Evolutionary conservation across 1,140 invertebrate genomes (phyloP), one percentile per base, ranked within the genome.

Genomic region (Mercenaria mercenaria): DNA sequence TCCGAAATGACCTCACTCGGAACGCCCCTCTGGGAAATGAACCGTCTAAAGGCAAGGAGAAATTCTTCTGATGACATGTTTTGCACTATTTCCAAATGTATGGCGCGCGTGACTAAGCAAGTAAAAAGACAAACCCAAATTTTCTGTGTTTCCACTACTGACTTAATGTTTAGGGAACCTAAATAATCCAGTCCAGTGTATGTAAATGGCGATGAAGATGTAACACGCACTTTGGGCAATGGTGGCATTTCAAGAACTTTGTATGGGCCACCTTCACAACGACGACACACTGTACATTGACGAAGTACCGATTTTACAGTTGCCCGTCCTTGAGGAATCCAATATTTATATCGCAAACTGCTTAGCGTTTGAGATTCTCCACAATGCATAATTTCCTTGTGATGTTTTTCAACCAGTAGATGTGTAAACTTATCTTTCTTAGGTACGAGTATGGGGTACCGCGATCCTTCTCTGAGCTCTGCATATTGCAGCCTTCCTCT

Each of bases 401-500:
- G 76, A 47, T 15, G 8, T 37, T 80, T 52, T 34, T 80, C 77
- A 29, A 80, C 34, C 6, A 52, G 20, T 23, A 80, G 34, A 3
- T 56, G 39, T n/a, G 72, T 76, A 13, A 76, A 43, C 39, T 29
- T 79, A 37, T 79, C 47, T 6, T 79, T 50, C 41, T 59, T 79
- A 6, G 76, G 76, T 11, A 79, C 2, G 3, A 79, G 47, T 52
- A 77, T 76, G 74, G 77, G 76, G 41, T 72, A 52, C 37, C 34
- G 69, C 23, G 87, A 26, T 10, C 23, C 26, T 72, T 81, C 47
- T 74, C 23, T 81, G 1, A 88, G 29, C 18, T 88, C 61, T 59
- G 77, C 59, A 82, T 72, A n/a, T 56, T 81, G 59, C 18, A 88
- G 32, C 56, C 77, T 69, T 39, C 87, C 87, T 32, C 26, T 82